These are phyloP conservation scores for Dendrolimus houi DNA, from an alignment of 2,888 invertebrate species.

Conservation along the genomic window DNA sequence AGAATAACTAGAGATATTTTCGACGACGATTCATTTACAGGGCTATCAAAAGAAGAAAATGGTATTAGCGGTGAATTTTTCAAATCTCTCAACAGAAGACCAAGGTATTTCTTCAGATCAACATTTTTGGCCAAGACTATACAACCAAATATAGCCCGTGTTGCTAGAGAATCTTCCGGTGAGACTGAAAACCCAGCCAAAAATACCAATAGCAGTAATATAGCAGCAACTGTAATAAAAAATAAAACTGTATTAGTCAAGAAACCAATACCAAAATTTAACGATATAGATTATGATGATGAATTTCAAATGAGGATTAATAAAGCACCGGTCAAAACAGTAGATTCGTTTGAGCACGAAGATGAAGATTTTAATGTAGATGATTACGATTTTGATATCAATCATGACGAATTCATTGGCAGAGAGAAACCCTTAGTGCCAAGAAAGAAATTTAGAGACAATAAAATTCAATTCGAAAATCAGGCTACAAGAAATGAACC, in stretches of 20 bases:
- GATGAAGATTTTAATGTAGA: conserved; percentile 59
- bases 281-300: conserved; percentile 42
- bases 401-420: conserved; percentile 52
- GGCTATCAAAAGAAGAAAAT: conserved; percentile 25
- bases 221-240: not conserved
- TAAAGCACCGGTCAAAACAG: conserved; percentile 20
- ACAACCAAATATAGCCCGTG: conserved; percentile 7
- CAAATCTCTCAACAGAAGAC: conserved; percentile 16
- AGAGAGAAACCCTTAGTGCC: conserved; percentile 51
- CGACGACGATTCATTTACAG: conserved; percentile 20
- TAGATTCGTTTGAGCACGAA: conserved; percentile 49
- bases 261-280: conserved; percentile 55
- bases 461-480: not conserved
- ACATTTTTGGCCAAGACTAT: conserved; percentile 5
- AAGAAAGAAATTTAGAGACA: conserved; percentile 24
- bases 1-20: conserved; percentile 26
- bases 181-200: conserved; percentile 11
- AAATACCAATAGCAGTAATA: conserved; percentile 8
- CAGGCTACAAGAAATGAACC: not conserved
- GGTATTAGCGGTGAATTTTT: conserved; percentile 20
- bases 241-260: conserved; percentile 31
- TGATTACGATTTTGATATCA: conserved; percentile 60
- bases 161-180: conserved; percentile 15
- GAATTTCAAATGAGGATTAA: conserved; percentile 41
- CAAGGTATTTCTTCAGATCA: conserved; percentile 13